These are phyloP conservation scores for Cepphus grylle DNA, from an alignment of 2,113 vertebrate species.

Conservation along the genomic window DNA sequence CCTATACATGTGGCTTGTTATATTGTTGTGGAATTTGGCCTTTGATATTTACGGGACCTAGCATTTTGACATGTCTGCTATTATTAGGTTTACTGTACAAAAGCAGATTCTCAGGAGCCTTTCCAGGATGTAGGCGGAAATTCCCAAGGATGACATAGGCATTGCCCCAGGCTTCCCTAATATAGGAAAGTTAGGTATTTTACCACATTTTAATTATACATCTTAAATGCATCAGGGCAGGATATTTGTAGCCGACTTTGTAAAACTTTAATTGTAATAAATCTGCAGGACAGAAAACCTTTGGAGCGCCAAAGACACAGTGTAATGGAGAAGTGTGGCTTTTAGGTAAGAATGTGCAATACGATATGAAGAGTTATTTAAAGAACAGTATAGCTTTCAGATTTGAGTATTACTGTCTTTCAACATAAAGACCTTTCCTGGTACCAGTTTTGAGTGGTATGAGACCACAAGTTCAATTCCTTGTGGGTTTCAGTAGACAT, in stretches of 20 bases:
- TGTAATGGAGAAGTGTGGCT: neutral
- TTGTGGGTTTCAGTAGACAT: slow-evolving; percentile 2
- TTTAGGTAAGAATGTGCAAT: neutral
- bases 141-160: neutral
- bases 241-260: neutral
- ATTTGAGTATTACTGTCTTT: slow-evolving; percentile 13
- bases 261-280: neutral
- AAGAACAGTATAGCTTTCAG: neutral
- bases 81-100: neutral
- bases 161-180: neutral
- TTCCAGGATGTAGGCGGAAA: neutral
- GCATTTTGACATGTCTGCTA: neutral
- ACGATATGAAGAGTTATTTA: slow-evolving; percentile 14
- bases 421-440: slow-evolving; percentile 22
- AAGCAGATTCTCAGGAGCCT: neutral
- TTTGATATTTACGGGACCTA: neutral
- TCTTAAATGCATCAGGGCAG: neutral
- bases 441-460: neutral
- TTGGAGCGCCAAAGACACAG: neutral
- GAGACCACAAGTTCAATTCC: slow-evolving; percentile 36
- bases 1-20: neutral
- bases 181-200: neutral
- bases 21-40: neutral
- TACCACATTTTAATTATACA: neutral
- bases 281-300: neutral